Evolutionary conservation across 1,140 invertebrate genomes (phyloP), one percentile per base, ranked within the genome.

Genomic region (Cataglyphis hispanica): DNA sequence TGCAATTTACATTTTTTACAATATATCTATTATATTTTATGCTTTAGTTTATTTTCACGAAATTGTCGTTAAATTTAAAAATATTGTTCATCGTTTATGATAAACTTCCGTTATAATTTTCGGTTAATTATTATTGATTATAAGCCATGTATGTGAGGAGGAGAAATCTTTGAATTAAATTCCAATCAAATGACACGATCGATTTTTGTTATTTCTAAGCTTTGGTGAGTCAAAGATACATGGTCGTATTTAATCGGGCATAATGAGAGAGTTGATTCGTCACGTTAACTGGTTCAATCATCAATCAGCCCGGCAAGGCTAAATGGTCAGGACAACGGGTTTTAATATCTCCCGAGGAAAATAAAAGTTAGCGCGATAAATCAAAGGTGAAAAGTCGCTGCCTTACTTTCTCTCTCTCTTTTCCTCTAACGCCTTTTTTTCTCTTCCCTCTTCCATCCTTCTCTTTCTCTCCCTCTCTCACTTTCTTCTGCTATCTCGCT

Each of bases 301-400:
- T 95, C 93, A 94, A 95, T 95, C 94, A 95, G 91, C 69, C 80
- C 74, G 86, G 84, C 77, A 89, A 92, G 94, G 94, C 93, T 95
- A 95, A 95, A 95, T 94, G 93, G 90, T 85, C 91, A 92, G 93
- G 94, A 94, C 94, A 95, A 95, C 94, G 93, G 91, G 91, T 94
- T 95, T 95, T 95, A 95, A 95, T 95, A 95, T 95, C 93, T 95
- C 91, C 87, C 80, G 83, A 67, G 91, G 89, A 90, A 93, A 93
- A 95, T 94, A 95, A 95, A 95, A 95, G 94, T 95, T 95, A 84
- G 91, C 90, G 91, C 92, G 89, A 95, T 95, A 95, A 95, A 95
- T 95, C 94, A 95, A 95, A 95, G 93, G 93, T 94, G 93, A 94
- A 95, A 95, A 95, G 94, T 93, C 90, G 89, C 80, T 89, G 89